These are phyloP conservation scores for Pyxicephalus adspersus DNA, from an alignment of 2,113 vertebrate species.

Conservation along the genomic window DNA sequence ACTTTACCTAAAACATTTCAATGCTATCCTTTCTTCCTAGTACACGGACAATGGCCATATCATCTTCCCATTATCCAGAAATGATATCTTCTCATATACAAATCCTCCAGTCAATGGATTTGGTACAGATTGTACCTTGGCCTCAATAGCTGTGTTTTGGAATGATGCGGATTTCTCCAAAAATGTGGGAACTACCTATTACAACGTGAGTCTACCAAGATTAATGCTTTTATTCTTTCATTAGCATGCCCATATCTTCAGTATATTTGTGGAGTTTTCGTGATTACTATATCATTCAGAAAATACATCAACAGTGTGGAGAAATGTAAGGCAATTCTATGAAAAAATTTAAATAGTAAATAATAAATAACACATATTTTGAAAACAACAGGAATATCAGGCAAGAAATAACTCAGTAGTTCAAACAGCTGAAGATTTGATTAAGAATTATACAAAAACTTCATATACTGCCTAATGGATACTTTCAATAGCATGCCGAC, in stretches of 20 bases:
- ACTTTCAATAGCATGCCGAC: too few species aligned
- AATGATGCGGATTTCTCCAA: conserved; percentile 75
- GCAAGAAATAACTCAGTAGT: too few species aligned
- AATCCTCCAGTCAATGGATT: conserved; percentile 65
- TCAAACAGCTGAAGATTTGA: conserved; percentile 62
- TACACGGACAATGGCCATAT: conserved; percentile 80
- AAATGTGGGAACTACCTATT: conserved; percentile 67
- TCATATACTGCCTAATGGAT: conserved; percentile 66
- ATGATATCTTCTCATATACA: conserved; percentile 58
- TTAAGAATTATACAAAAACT: conserved; percentile 59
- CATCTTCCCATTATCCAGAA: conserved; percentile 70
- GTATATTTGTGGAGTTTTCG: not conserved
- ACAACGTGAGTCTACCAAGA: conserved; percentile 65
- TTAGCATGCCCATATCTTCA: not conserved
- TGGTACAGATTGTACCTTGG: conserved; percentile 43
- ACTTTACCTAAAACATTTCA: not conserved
- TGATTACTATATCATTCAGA: not conserved
- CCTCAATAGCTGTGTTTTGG: conserved; percentile 76
- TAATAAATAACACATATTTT: not conserved
- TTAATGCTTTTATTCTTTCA: not conserved
- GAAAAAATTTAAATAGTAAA: too few species aligned
- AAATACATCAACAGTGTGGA: not conserved
- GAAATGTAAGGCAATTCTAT: conserved; percentile 13
- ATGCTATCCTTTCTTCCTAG: conserved; percentile 60
- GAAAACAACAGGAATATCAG: too few species aligned